These are phyloP conservation scores for Sebastes glaucus DNA, from an alignment of 2,797 vertebrate species.

Conservation along the genomic window DNA sequence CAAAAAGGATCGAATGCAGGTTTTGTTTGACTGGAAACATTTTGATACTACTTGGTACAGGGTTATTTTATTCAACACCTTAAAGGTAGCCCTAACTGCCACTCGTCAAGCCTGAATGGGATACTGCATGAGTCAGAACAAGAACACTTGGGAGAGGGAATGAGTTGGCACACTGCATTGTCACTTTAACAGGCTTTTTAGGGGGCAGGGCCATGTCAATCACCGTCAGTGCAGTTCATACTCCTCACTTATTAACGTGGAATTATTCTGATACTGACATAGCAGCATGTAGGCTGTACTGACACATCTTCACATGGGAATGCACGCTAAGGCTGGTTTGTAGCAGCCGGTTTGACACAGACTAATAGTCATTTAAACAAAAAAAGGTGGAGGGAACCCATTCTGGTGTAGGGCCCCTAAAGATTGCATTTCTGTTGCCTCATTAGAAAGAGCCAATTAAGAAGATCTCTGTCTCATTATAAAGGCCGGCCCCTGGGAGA, in stretches of 20 bases:
- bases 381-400: conserved; percentile 23
- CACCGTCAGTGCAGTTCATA: background rate
- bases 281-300: background rate
- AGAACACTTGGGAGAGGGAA: conserved; percentile 6
- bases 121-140: conserved; percentile 26
- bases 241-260: background rate
- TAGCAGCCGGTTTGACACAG: conserved; percentile 44
- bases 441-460: conserved; percentile 80
- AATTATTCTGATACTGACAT: background rate
- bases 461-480: conserved; percentile 77
- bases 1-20: background rate
- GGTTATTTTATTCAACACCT: background rate
- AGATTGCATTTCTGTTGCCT: conserved; percentile 73
- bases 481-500: conserved; percentile 64
- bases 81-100: background rate
- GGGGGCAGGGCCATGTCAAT: conserved; percentile 12
- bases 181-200: background rate
- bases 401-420: conserved; percentile 52
- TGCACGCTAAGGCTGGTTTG: conserved; percentile 23
- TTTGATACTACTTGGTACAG: background rate
- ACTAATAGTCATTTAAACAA: conserved; percentile 39
- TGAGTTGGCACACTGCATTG: conserved; percentile 13
- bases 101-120: conserved; percentile 16
- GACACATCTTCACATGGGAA: conserved; percentile 26
- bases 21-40: background rate